Conservation (phyloP, 2,888 invertebrate species). For the Drosophila buzzatii region DNA sequence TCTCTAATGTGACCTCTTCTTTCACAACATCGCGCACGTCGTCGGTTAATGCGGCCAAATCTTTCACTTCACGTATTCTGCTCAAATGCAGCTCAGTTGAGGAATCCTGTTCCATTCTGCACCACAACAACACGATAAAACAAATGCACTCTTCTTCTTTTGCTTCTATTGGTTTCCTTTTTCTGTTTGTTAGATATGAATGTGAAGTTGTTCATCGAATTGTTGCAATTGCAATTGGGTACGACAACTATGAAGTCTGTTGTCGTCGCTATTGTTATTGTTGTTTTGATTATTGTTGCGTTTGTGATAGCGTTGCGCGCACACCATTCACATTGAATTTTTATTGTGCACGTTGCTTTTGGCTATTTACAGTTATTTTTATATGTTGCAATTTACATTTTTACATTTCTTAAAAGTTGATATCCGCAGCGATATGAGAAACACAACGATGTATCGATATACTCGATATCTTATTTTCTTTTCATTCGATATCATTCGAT, state of each 20-base stretch:
- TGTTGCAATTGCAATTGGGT: constrained; percentile 73
- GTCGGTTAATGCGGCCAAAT: constrained; percentile 77
- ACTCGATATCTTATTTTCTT: constrained; percentile 22
- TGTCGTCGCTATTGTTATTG: constrained; percentile 48
- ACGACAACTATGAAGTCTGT: constrained; percentile 45
- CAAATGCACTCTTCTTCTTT: constrained; percentile 56
- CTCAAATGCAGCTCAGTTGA: constrained; percentile 82
- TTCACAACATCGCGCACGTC: constrained; percentile 83
- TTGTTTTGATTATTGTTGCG: constrained; percentile 55
- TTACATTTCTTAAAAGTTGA: constrained; percentile 73
- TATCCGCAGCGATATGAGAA: constrained; percentile 58
- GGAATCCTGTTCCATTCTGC: constrained; percentile 83
- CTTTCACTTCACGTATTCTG: constrained; percentile 83
- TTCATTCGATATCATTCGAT: constrained; percentile 41
- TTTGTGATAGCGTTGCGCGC: constrained; percentile 59
- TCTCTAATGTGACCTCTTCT: constrained; percentile 83
- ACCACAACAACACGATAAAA: constrained; percentile 53
- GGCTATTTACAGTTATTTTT: constrained; percentile 63
- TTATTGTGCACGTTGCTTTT: constrained; percentile 52
- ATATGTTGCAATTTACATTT: constrained; percentile 70
- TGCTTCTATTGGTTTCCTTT: constrained; percentile 45
- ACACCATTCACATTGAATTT: constrained; percentile 54
- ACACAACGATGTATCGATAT: constrained; percentile 54
- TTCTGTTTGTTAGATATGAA: constrained; percentile 50
- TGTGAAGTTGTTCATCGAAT: constrained; percentile 66